Evolutionary conservation across 2,888 invertebrate species (phyloP).

Genomic region (Polydrusus pterygomalis): DNA sequence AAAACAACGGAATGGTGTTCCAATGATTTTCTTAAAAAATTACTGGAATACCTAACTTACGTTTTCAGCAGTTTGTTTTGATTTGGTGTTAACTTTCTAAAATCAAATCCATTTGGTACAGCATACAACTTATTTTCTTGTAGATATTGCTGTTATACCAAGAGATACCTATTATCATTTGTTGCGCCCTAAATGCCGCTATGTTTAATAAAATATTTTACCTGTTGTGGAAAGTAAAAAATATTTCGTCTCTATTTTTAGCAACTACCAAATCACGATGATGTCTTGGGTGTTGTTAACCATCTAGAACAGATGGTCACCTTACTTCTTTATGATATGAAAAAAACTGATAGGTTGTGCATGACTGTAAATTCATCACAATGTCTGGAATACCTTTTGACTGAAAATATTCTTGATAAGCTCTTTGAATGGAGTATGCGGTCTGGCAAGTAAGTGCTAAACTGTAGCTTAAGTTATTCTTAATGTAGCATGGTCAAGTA

Average conservation of each 20-base stretch:
- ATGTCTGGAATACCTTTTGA: conserved; percentile 85
- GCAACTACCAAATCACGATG: conserved; percentile 83
- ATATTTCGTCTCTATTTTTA: conserved; percentile 61
- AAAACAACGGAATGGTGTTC: neutral
- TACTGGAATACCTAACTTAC: too few relatives aligned
- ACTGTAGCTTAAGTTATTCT: neutral
- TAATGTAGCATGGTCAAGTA: too few relatives aligned
- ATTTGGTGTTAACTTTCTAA: too few relatives aligned
- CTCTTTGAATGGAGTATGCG: conserved; percentile 90
- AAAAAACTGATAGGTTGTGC: conserved; percentile 74
- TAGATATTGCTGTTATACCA: too few relatives aligned
- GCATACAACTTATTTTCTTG: too few relatives aligned
- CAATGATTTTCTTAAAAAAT: too few relatives aligned
- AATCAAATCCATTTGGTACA: too few relatives aligned
- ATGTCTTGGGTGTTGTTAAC: conserved; percentile 92
- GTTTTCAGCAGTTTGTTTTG: too few relatives aligned
- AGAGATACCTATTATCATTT: too few relatives aligned
- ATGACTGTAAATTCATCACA: conserved; percentile 75
- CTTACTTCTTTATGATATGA: conserved; percentile 86
- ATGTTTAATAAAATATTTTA: too few relatives aligned
- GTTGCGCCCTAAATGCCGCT: too few relatives aligned
- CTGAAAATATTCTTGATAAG: conserved; percentile 90
- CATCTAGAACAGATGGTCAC: conserved; percentile 94
- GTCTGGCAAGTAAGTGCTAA: conserved; percentile 81
- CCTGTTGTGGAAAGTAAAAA: neutral